Base-by-base conservation (phyloP, 2,888 invertebrate genomes). In the Drosophila gaucha region DNA sequence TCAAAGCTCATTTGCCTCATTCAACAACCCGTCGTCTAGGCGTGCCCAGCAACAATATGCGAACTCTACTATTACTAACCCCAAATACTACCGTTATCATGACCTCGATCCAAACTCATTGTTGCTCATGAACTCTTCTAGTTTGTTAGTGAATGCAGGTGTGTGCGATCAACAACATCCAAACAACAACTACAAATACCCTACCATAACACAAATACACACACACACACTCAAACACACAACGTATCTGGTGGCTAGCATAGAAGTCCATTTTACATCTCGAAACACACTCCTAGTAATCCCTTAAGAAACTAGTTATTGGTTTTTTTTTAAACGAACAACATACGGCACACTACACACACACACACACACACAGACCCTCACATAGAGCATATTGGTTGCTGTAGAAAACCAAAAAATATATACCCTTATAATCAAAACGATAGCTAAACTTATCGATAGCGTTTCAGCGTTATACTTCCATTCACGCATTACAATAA, bases 91-190 rank as follows among this genome's bases (percentile, higher is more conserved):
- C 83, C 89, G 90, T 89, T 83, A 69, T 83, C 84, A 88, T 89
- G 90, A 80, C 68, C 86, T 88, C 89, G 90, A 89, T 87, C 89
- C 90, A 88, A 90, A 90, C 80, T 90, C 90, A 90, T 90, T 90
- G 89, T 90, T 90, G 89, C 84, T 90, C 89, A 90, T 90, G 90
- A 90, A 89, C 83, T 89, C 90, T 80, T 88, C 90, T 89, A 89
- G 87, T 90, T 88, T 89, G 85, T 89, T 89, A 89, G 88, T 90
- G 84, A 90, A 90, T 89, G 90, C 91, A 91, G 91, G 91, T 91
- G 91, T 91, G 90, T 90, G 91, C 82, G 86, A 88, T 75, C 71
- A 79, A 74, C 66, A 68, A 68, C 63, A 54, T 70, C 52, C 50
- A 58, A 60, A 65, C 35, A 63, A 44, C 41, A 63, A 51, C 49